Conservation (phyloP, 2,113 vertebrate species). For the Cavia porcellus region DNA sequence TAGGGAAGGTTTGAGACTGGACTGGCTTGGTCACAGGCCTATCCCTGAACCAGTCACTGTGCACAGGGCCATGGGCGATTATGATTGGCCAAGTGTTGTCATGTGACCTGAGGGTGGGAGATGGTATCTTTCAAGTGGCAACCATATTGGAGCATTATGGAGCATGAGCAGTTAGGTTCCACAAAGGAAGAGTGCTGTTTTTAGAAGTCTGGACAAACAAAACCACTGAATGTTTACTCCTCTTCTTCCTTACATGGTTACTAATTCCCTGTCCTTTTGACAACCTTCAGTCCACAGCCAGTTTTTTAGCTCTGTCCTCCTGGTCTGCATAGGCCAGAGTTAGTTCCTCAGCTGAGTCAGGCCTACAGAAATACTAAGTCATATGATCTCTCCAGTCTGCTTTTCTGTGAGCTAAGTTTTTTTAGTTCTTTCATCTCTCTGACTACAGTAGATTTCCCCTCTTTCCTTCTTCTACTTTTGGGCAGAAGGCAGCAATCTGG, state of each 20-base stretch:
- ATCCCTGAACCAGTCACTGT: background rate
- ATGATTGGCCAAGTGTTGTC: background rate
- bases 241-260: background rate
- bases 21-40: background rate
- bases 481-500: background rate
- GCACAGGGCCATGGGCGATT: background rate
- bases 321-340: background rate
- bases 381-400: background rate
- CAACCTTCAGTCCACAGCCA: background rate
- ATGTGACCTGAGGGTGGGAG: background rate
- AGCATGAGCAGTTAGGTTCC: background rate
- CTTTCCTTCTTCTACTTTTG: background rate
- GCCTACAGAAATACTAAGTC: background rate
- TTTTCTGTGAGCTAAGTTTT: background rate
- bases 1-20: background rate
- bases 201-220: conserved; percentile 33
- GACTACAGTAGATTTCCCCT: background rate
- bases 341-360: background rate
- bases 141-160: background rate
- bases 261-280: background rate
- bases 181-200: background rate
- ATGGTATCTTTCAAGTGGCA: background rate
- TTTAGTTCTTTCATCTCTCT: background rate
- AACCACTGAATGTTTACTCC: background rate
- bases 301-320: background rate